Evolutionary conservation across 2,797 vertebrate genomes (phyloP).

Genomic region (Poeciliopsis gracilis): DNA sequence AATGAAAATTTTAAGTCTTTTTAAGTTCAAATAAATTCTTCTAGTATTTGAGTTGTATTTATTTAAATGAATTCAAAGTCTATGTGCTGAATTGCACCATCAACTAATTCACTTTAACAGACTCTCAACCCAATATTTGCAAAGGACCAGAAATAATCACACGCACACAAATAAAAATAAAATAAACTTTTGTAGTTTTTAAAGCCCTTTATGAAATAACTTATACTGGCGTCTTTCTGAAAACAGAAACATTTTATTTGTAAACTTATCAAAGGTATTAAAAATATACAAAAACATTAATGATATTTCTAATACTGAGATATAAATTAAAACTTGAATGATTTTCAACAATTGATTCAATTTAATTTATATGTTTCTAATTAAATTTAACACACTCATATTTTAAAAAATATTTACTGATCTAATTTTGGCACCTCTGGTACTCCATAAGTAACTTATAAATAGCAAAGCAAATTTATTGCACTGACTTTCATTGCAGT

Average conservation of each 20-base stretch:
- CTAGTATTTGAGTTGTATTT: background rate
- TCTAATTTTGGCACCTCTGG: background rate
- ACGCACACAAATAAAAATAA: background rate
- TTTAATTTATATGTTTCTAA: background rate
- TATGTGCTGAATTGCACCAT: background rate
- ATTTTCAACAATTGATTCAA: background rate
- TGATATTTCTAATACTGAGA: background rate
- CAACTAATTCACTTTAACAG: background rate
- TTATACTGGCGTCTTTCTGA: background rate
- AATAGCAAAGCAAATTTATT: background rate
- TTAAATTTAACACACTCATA: background rate
- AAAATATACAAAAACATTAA: background rate
- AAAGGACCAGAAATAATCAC: background rate
- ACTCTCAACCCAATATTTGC: background rate
- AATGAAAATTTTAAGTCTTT: background rate
- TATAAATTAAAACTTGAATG: background rate
- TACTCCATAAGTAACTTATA: background rate
- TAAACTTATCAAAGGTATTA: background rate
- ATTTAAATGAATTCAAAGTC: background rate
- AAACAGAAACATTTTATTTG: background rate
- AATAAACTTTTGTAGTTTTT: background rate
- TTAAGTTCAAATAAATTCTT: background rate
- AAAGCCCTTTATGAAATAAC: background rate
- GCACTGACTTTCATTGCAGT: background rate
- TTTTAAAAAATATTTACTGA: background rate